Base-by-base conservation (phyloP, 2,888 invertebrate genomes). In the Pocota personata region DNA sequence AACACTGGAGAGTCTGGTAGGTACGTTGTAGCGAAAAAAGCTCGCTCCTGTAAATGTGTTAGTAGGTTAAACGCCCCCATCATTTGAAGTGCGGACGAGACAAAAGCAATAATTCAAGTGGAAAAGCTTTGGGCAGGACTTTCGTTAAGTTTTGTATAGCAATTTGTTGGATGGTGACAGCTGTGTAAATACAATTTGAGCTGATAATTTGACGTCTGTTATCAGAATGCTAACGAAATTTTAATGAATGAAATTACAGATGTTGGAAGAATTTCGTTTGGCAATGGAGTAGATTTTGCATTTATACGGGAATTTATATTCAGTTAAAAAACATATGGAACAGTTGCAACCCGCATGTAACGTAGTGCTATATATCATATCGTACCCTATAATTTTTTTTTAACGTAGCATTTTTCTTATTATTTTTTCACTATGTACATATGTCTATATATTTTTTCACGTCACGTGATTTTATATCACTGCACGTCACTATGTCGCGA, bases 21-120 rank as follows among this genome's bases (percentile, higher is more conserved):
- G 16, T 40, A 37, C 24, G 40, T 50, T 78, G 37, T 75, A 52
- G n/a, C 24, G 67, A 72, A 66, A 66, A 60, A 86, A 82, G 71
- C 67, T 78, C 46, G 30, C 50, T 27, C 19, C 6, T 86, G 67
- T 3, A 48, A 52, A 8, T 66, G 86, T 86, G 60, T 86, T 82
- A 86, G 86, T 86, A 86, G 86, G 86, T 86, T 86, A 86, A 86
- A 76, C 86, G 86, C 86, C 86, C 82, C 86, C 86, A 86, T 77
- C 66, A 82, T 86, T 77, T 67, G 40, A 82, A 82, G 86, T 76
- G 76, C 57, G 86, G 82, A 82, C 55, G 67, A 72, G 82, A 77
- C 82, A 77, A 82, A 82, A 77, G 86, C 86, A 72, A 82, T 86
- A 66, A 82, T 82, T 86, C 67, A 77, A 72, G 76, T 72, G 60